Evolutionary conservation across 2,113 vertebrate genomes (phyloP).

Genomic region (Anthoscopus minutus): DNA sequence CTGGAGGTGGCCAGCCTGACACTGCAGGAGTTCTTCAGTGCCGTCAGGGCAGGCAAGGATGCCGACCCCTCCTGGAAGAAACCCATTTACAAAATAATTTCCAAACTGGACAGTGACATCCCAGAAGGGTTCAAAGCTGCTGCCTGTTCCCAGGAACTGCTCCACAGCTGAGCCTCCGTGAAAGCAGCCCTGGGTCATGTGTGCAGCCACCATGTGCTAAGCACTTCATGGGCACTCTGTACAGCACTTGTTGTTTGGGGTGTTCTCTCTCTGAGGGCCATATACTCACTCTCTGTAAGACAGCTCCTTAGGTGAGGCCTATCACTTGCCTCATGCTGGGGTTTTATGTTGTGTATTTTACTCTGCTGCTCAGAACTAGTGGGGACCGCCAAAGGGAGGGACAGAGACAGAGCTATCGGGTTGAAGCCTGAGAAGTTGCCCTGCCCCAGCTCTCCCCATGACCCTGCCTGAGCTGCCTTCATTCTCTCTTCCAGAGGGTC

Average conservation of each 20-base stretch:
- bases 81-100: constrained; percentile 98
- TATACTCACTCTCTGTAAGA: not conserved
- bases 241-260: not conserved
- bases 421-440: not conserved
- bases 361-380: not conserved
- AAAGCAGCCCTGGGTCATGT: not conserved
- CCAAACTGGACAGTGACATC: constrained; percentile 92
- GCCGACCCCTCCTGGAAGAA: constrained; percentile 95
- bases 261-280: not conserved
- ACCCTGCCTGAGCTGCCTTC: not conserved
- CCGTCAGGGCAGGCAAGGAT: constrained; percentile 85
- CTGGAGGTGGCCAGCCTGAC: constrained; percentile 91
- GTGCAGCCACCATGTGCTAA: not conserved
- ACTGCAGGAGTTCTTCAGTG: constrained; percentile 89
- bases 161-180: constrained; percentile 10
- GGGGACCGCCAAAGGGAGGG: not conserved
- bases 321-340: not conserved
- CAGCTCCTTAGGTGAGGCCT: not conserved
- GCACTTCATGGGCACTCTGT: not conserved
- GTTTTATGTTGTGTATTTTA: not conserved
- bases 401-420: not conserved
- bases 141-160: constrained; percentile 72
- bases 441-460: not conserved
- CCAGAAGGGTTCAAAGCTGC: constrained; percentile 89
- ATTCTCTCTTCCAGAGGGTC: not conserved